Percentiles rank a stretch among this genome's conserved stretches.
Conservation (phyloP, 2,888 invertebrate genomes). For the Cephus sareptanus region DNA sequence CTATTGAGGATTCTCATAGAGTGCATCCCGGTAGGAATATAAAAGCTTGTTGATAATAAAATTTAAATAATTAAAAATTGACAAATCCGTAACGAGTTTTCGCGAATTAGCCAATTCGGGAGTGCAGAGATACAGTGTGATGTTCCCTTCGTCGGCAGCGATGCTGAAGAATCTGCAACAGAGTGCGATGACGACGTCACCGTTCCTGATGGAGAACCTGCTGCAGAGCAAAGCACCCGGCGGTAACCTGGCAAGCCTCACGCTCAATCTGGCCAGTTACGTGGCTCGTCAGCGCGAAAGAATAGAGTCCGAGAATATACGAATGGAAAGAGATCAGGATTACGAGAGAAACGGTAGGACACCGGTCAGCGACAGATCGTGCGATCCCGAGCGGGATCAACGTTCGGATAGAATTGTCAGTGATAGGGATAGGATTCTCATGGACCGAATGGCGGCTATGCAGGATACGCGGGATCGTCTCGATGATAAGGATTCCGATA, state of each 20-base stretch:
- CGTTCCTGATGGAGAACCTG: slow-evolving; percentile 73
- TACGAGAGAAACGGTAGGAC: slow-evolving; percentile 11
- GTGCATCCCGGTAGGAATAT: background rate
- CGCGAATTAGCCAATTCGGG: background rate
- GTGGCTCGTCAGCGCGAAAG: slow-evolving; percentile 59
- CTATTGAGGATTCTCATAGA: background rate
- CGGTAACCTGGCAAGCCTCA: slow-evolving; percentile 68
- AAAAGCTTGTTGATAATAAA: background rate
- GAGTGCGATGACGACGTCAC: slow-evolving; percentile 70
- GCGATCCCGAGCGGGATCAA: slow-evolving; percentile 19
- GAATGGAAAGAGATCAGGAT: slow-evolving; percentile 22
- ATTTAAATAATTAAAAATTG: background rate
- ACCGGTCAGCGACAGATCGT: background rate
- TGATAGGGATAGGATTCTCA: background rate
- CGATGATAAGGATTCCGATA: background rate
- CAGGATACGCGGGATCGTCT: background rate
- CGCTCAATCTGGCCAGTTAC: slow-evolving; percentile 68
- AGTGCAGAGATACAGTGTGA: slow-evolving; percentile 27
- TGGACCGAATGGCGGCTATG: background rate
- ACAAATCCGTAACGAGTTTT: background rate
- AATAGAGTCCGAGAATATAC: slow-evolving; percentile 46
- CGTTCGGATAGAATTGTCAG: slow-evolving; percentile 14
- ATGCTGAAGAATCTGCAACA: slow-evolving; percentile 64
- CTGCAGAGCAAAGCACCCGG: slow-evolving; percentile 70
- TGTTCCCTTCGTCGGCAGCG: slow-evolving; percentile 63